Conservation (phyloP, 2,113 vertebrate species). For the Entelurus aequoreus region DNA sequence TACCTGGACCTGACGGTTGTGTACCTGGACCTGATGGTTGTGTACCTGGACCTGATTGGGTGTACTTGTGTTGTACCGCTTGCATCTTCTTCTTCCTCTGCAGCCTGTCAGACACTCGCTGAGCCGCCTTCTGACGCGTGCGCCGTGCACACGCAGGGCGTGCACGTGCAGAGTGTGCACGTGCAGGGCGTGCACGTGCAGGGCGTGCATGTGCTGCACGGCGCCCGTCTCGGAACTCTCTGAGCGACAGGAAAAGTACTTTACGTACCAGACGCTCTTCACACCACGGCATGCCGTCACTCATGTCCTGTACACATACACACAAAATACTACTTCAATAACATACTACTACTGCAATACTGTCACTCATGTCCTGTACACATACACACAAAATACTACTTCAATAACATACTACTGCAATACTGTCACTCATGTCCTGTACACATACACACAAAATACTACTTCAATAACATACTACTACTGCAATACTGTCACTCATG, state of each 20-base stretch:
- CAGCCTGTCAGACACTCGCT: neutral
- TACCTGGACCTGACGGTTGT: too few relatives aligned
- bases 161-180: constrained; percentile 10
- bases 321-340: neutral
- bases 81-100: constrained; percentile 3
- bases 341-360: neutral
- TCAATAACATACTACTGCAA: neutral
- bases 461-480: too few relatives aligned
- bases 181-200: constrained; percentile 19
- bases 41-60: too few relatives aligned
- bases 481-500: too few relatives aligned
- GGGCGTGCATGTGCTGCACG: constrained; percentile 27
- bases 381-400: neutral
- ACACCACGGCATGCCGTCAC: constrained; percentile 56
- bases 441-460: too few relatives aligned
- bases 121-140: neutral
- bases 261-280: constrained; percentile 59
- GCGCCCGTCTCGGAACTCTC: constrained; percentile 53
- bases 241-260: constrained; percentile 59
- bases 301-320: constrained; percentile 44
- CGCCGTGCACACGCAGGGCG: constrained; percentile 12
- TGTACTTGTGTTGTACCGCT: neutral
- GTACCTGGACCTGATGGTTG: too few relatives aligned
- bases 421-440: too few relatives aligned
- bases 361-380: too few relatives aligned